A percentile compares a stretch with the other conserved stretches of the same genome.
phyloP scores from a whole-genome alignment of 23 tunicate species.

The Trididemnum miniatum region DNA sequence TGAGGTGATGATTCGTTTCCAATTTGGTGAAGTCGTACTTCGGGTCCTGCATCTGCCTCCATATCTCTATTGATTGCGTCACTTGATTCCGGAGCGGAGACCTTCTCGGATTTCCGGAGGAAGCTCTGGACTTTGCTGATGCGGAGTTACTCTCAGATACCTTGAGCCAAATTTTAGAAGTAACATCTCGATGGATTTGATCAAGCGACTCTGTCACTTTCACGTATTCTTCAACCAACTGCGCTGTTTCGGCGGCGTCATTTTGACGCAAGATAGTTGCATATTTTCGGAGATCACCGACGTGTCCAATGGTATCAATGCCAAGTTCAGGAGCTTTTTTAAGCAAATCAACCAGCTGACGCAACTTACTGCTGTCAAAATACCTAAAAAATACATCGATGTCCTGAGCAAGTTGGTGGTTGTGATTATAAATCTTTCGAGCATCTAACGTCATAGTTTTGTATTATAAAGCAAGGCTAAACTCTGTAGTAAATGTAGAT shows the following conservation, averaged over 20 bases:
- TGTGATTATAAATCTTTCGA: too few relatives aligned
- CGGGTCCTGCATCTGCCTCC: conserved; percentile 69
- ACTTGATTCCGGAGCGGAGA: conserved; percentile 50
- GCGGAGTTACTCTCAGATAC: conserved; percentile 43
- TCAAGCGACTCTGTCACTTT: conserved; percentile 70
- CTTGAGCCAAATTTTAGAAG: conserved; percentile 60
- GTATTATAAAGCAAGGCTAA: too few relatives aligned
- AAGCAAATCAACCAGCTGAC: conserved; percentile 43
- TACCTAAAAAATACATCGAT: conserved; percentile 43
- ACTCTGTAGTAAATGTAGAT: too few relatives aligned
- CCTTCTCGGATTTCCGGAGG: conserved; percentile 43
- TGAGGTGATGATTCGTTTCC: conserved; percentile 16
- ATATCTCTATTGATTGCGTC: conserved; percentile 61
- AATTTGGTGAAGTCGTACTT: conserved; percentile 50
- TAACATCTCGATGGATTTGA: conserved; percentile 67
- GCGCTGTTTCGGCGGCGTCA: conserved; percentile 69
- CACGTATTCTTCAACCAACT: conserved; percentile 56
- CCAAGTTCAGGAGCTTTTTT: conserved; percentile 48
- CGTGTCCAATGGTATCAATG: conserved; percentile 42
- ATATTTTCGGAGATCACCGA: conserved; percentile 61
- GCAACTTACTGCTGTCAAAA: conserved; percentile 33
- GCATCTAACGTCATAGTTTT: too few relatives aligned
- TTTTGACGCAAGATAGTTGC: conserved; percentile 60
- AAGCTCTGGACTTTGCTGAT: conserved; percentile 44
- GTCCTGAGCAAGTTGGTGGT: too few relatives aligned